Conservation (phyloP, 2,113 vertebrate species). For the Fukomys damarensis region DNA sequence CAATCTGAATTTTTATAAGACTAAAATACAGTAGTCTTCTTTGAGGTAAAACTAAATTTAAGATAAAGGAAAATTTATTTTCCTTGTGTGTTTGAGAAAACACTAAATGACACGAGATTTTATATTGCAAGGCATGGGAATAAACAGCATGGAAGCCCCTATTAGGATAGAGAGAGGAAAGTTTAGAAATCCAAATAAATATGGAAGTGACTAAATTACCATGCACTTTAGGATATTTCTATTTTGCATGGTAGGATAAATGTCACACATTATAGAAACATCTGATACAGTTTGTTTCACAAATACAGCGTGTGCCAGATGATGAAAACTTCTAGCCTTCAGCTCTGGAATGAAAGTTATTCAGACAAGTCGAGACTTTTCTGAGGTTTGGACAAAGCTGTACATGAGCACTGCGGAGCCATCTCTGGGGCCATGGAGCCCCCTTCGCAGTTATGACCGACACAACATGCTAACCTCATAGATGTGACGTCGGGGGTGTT, state of each 20-base stretch:
- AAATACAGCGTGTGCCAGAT: background rate
- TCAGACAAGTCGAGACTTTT: background rate
- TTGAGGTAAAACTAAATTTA: background rate
- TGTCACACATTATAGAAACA: background rate
- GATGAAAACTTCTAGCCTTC: background rate
- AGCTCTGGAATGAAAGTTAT: background rate
- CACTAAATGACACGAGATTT: background rate
- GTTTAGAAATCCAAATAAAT: background rate
- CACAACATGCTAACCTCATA: too few relatives aligned
- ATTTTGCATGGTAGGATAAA: background rate
- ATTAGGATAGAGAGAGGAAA: background rate
- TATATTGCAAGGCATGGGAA: background rate
- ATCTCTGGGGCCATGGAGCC: fast-evolving
- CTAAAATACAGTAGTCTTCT: background rate
- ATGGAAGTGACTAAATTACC: background rate
- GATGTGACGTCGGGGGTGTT: background rate
- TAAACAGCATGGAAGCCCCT: background rate
- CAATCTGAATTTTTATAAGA: background rate
- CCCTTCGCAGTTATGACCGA: background rate
- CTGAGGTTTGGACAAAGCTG: background rate
- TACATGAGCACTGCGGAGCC: fast-evolving
- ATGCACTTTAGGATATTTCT: background rate
- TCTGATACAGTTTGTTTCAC: background rate
- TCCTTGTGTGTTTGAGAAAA: background rate
- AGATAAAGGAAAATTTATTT: background rate